Conservation (phyloP, 1,140 invertebrate genomes). For the Schlechtendalia chinensis region DNA sequence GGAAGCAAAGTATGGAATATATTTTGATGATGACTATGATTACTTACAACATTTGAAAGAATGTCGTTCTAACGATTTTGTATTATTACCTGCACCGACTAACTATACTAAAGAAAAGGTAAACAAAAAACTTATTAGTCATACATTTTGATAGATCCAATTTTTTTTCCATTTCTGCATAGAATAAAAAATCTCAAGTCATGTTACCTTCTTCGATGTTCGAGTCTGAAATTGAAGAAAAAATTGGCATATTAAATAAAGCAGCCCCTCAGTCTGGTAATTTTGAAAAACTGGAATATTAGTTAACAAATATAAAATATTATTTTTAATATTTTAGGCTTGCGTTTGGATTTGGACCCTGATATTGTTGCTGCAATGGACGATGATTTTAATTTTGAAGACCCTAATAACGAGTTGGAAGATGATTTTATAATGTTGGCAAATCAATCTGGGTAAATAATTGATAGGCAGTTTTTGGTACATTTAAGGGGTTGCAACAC, state of each 20-base stretch:
- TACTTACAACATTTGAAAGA: slow-evolving; percentile 83
- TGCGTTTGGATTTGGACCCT: slow-evolving; percentile 81
- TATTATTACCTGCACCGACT: slow-evolving; percentile 27
- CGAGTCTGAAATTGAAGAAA: slow-evolving; percentile 82
- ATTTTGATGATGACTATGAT: slow-evolving; percentile 93
- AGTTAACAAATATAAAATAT: neutral
- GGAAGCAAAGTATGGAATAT: slow-evolving; percentile 87
- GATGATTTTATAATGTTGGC: slow-evolving; percentile 87
- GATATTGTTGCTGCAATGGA: slow-evolving; percentile 91
- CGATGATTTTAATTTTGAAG: slow-evolving; percentile 83
- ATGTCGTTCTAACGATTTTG: slow-evolving; percentile 37
- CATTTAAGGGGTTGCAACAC: too few species aligned
- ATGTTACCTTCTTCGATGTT: slow-evolving; percentile 87
- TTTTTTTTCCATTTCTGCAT: slow-evolving; percentile 18
- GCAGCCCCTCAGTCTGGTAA: slow-evolving; percentile 73
- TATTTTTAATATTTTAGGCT: slow-evolving; percentile 59
- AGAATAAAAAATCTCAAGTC: slow-evolving; percentile 58
- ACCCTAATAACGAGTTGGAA: slow-evolving; percentile 81
- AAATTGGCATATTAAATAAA: slow-evolving; percentile 84
- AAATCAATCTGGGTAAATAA: slow-evolving; percentile 57
- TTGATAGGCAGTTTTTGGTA: neutral
- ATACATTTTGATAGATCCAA: neutral
- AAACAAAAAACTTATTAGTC: neutral
- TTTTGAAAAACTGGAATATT: neutral
- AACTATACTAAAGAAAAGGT: slow-evolving; percentile 38